Conservation (phyloP, 2,113 vertebrate genomes). For the Talpa occidentalis region DNA sequence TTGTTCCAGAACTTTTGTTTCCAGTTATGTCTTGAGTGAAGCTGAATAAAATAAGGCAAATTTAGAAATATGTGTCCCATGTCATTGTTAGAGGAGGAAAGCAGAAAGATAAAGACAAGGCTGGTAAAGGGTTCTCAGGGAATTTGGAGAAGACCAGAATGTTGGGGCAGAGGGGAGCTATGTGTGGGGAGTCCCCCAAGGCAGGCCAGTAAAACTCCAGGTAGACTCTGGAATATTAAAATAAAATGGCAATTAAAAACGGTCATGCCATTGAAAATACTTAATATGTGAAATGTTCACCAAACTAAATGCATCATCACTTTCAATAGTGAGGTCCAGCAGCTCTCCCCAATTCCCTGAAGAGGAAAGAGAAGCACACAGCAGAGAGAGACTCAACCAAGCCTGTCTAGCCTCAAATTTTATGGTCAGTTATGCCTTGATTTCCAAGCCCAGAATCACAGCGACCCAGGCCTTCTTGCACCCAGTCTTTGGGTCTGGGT, state of each 20-base stretch:
- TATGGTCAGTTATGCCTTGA: not conserved
- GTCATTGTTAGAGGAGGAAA: not conserved
- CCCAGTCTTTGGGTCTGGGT: not conserved
- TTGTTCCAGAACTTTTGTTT: constrained; percentile 10
- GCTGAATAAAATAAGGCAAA: constrained; percentile 22
- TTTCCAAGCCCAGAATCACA: not conserved
- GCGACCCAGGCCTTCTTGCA: not conserved
- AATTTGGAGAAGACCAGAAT: not conserved
- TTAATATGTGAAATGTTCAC: not conserved
- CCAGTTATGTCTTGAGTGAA: not conserved
- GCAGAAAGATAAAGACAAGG: not conserved
- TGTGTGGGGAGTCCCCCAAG: too few relatives aligned
- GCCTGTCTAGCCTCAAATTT: not conserved
- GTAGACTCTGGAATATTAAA: not conserved
- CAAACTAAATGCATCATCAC: not conserved
- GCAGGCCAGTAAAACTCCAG: too few relatives aligned
- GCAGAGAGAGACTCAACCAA: not conserved
- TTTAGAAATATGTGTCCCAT: not conserved
- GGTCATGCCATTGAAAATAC: not conserved
- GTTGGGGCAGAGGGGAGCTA: not conserved
- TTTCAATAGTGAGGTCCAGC: not conserved
- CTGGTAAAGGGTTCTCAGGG: not conserved
- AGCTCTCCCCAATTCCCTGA: not conserved
- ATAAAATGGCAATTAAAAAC: not conserved
- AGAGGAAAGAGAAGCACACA: not conserved